A percentile compares a stretch with the other conserved stretches of the same genome.
Conservation (phyloP, 2,797 vertebrate genomes). For the Acanthurus tractus region DNA sequence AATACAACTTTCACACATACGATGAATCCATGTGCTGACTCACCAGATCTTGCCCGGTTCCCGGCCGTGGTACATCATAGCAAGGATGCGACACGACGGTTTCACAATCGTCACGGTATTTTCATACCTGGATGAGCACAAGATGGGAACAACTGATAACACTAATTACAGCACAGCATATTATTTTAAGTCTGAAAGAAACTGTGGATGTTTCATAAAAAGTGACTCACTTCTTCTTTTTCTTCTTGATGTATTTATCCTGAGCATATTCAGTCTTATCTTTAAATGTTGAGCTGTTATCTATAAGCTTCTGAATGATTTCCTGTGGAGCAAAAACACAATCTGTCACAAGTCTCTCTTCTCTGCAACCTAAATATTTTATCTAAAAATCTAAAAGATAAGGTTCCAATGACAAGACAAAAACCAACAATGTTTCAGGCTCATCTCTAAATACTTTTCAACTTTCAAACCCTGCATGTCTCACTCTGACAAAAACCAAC, state of each 20-base stretch:
- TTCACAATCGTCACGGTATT: constrained; percentile 91
- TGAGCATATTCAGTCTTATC: constrained; percentile 98
- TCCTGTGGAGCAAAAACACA: constrained; percentile 85
- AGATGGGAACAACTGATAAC: constrained; percentile 8
- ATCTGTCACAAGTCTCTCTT: background rate
- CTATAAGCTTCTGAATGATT: constrained; percentile 96
- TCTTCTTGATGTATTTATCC: constrained; percentile 99
- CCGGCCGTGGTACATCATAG: constrained; percentile 97
- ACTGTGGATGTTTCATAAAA: background rate
- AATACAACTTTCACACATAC: background rate
- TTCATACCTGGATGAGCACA: constrained; percentile 89
- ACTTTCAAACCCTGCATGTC: too few species aligned
- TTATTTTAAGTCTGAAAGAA: background rate
- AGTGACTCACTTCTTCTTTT: constrained; percentile 96
- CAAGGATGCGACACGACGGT: constrained; percentile 94
- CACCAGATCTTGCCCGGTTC: constrained; percentile 99
- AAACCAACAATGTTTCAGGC: background rate
- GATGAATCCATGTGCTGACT: constrained; percentile 51
- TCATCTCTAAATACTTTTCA: too few species aligned
- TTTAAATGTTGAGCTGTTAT: constrained; percentile 96
- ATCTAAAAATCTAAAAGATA: constrained; percentile 11
- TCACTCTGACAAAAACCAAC: too few species aligned
- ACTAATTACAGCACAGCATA: background rate
- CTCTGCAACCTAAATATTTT: background rate
- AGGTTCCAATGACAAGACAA: background rate